Base-by-base conservation (phyloP, 1,140 invertebrate genomes). In the Drosophila biarmipes region DNA sequence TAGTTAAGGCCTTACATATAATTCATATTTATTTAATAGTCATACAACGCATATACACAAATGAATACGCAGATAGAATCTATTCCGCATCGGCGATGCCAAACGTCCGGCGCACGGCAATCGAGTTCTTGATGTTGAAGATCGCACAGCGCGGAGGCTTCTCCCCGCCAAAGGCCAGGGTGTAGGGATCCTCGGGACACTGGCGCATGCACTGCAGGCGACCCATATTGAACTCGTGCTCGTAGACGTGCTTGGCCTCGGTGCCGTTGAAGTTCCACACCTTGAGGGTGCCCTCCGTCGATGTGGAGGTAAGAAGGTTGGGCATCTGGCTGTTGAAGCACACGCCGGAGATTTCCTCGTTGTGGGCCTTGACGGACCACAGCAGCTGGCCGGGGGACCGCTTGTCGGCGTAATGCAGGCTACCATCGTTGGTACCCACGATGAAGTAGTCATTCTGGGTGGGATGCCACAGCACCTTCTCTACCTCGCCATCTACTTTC, bases 391-490 rank as follows among this genome's bases (percentile, higher is more conserved):
- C 57, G 34, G 93, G 94, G 80, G 94, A 93, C 56, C 97, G 93
- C 75, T 95, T 94, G 92, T 98, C 97, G 58, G 97, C 94, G 84
- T 95, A 96, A 66, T 96, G 94, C 37, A 99, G 93, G 73, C 94
- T 94, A 3, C 98, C 98, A 72, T 94, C 94, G 90, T 96, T 96
- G 15, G 96, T 97, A 55, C 96, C 96, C 77, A 95, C 94, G 94
- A 97, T 91, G 17, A 92, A 93, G 76, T 81, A 80, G 64, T 92
- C 81, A 10, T 56, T 80, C 56, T 90, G 73, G 2, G 64, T 74
- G 6, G 73, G 90, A 90, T 98, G 96, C 98, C 98, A 99, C 0
- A 94, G 64, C n/a, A 98, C 94, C 74, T 95, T 95, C 93, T 99
- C 98, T 31, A 98, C 95, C 94, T 99, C 98, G 17, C 95, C 96